These are phyloP conservation scores for Siphlonurus alternatus DNA, from an alignment of 2,888 invertebrate genomes.

Conservation along the genomic window DNA sequence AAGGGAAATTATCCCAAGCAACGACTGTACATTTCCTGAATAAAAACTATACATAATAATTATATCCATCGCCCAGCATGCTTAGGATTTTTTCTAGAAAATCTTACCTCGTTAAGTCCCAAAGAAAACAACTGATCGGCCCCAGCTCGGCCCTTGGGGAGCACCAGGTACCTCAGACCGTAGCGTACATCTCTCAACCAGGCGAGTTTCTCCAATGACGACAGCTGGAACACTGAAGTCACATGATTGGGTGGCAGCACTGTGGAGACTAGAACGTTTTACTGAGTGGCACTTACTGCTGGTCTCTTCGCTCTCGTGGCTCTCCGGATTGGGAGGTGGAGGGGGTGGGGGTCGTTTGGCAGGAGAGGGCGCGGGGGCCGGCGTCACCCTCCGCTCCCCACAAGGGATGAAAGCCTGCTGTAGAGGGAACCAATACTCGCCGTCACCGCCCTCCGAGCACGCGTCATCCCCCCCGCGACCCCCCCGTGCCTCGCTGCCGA, in stretches of 20 bases:
- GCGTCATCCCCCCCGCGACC: background rate
- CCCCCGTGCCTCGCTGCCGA: background rate
- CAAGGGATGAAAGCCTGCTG: constrained; percentile 5
- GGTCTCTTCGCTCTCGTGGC: background rate
- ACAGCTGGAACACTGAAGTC: background rate
- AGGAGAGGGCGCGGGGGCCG: too few relatives aligned
- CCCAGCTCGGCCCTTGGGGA: constrained; percentile 5
- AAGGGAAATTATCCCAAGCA: too few relatives aligned
- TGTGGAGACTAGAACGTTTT: background rate
- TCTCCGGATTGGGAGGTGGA: background rate
- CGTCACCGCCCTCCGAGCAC: background rate
- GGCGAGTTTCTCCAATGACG: background rate
- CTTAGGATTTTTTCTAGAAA: too few relatives aligned
- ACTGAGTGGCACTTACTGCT: background rate
- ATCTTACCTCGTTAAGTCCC: constrained; percentile 4
- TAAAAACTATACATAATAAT: too few relatives aligned
- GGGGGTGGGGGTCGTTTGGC: too few relatives aligned
- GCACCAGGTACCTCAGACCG: background rate
- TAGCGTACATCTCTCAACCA: constrained; percentile 7
- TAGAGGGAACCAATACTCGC: constrained; percentile 7
- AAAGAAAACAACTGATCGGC: background rate
- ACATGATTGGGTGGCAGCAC: background rate
- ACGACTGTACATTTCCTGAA: too few relatives aligned
- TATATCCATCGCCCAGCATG: too few relatives aligned
- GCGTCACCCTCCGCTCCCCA: background rate